Conservation (phyloP, 2,888 invertebrate species). For the Melanophora roralis region DNA sequence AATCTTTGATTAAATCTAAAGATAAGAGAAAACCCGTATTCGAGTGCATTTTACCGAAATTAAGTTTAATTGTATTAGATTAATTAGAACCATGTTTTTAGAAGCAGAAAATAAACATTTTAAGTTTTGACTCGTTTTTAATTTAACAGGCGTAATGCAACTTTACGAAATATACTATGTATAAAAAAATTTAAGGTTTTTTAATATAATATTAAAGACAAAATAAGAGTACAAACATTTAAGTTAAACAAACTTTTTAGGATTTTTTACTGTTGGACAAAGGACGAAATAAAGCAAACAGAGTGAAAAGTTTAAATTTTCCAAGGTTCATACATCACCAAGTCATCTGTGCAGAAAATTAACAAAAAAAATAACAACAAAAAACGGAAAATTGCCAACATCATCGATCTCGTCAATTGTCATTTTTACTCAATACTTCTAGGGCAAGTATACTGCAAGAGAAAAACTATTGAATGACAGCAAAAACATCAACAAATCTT, state of each 20-base stretch:
- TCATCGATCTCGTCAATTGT: conserved; percentile 77
- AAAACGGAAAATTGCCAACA: conserved; percentile 64
- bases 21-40: too few species aligned
- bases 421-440: conserved; percentile 77
- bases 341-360: conserved; percentile 52
- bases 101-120: too few species aligned
- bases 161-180: too few species aligned
- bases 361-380: background rate
- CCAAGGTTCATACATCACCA: conserved; percentile 58
- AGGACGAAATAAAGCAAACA: conserved; percentile 26
- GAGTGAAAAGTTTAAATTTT: conserved; percentile 2
- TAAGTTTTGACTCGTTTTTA: too few species aligned
- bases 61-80: too few species aligned
- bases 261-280: conserved; percentile 15
- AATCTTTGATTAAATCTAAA: too few species aligned
- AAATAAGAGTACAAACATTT: background rate
- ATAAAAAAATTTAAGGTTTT: too few species aligned
- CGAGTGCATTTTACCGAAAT: too few species aligned
- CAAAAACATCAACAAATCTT: conserved; percentile 70
- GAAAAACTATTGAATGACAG: conserved; percentile 52
- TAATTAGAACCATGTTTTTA: too few species aligned
- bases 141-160: too few species aligned
- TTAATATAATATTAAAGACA: too few species aligned
- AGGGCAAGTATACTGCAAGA: background rate
- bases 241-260: background rate